Base-by-base conservation (phyloP, 2,888 invertebrate species). In the Acleris holmiana region DNA sequence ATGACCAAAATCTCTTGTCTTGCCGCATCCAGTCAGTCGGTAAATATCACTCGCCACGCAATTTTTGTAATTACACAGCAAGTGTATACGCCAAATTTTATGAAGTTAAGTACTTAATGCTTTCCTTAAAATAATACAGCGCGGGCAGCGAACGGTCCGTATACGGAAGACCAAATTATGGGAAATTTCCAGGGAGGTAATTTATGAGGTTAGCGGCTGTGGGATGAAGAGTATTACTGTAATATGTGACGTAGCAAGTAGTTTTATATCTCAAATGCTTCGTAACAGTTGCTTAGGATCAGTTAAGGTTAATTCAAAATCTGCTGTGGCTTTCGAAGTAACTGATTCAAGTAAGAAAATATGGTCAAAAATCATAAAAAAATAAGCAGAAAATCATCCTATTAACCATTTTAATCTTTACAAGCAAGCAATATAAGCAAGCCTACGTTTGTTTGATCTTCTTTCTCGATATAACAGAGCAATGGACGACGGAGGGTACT, bases 21-120 rank as follows among this genome's bases (percentile, higher is more conserved):
- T 53, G 47, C 44, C 66, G 40, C 47, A 71, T 86, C 87, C 71
- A 86, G 81, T n/a, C 4, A 2, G 6, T 7, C 7, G 23, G 51
- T 47, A 61, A 67, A 72, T 53, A 75, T 67, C 44, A 13, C 17
- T 54, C 44, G 51, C 35, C 19, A 18, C 59, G 83, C 84, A 86
- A 88, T 88, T 88, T 85, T 76, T 72, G 80, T 88, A 89, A 89
- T 90, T 88, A 82, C 83, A 78, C 77, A 78, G 83, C 80, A 76
- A 80, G 84, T 81, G 83, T 78, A n/a, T n/a, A 75, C 74, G 78
- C 80, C 77, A 80, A 85, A 85, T 82, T 83, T 83, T 85, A 84
- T 82, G 83, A 82, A 68, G 67, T 83, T 86, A 87, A 83, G 77
- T 76, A 83, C 80, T 80, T 80, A 82, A 83, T 81, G 81, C 60